Conservation (phyloP, 1,140 invertebrate species). For the Halictus rubicundus region DNA sequence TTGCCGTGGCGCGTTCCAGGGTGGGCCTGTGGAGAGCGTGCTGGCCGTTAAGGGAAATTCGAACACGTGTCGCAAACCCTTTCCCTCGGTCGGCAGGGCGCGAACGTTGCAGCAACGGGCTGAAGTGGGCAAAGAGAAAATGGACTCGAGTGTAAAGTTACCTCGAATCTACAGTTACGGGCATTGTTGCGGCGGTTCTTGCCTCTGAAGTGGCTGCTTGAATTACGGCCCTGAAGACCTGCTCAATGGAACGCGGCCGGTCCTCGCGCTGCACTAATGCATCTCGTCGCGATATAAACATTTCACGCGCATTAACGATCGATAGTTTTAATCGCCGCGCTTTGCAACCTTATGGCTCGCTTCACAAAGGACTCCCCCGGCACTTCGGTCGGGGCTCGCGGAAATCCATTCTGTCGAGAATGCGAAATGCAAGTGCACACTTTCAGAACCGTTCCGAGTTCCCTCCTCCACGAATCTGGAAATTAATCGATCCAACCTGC, state of each 20-base stretch:
- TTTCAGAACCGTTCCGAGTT: too few relatives aligned
- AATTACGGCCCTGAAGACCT: slow-evolving; percentile 54
- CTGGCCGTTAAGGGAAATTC: slow-evolving; percentile 50
- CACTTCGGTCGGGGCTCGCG: not conserved
- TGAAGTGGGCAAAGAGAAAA: slow-evolving; percentile 53
- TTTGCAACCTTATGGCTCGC: not conserved
- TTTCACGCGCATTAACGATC: slow-evolving; percentile 44
- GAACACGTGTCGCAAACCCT: slow-evolving; percentile 53
- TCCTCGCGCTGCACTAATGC: slow-evolving; percentile 27
- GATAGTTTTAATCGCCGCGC: slow-evolving; percentile 28
- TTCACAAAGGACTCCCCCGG: not conserved
- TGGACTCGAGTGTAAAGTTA: slow-evolving; percentile 64
- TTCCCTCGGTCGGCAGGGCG: slow-evolving; percentile 19
- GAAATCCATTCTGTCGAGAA: too few relatives aligned
- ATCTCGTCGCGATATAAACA: slow-evolving; percentile 34
- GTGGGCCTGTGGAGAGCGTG: slow-evolving; percentile 22
- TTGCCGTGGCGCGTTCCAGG: slow-evolving; percentile 10
- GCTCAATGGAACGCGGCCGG: slow-evolving; percentile 15
- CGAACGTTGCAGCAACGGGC: slow-evolving; percentile 40
- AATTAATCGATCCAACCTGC: too few relatives aligned
- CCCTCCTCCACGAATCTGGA: too few relatives aligned
- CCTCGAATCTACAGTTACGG: slow-evolving; percentile 66
- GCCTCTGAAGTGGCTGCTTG: slow-evolving; percentile 60
- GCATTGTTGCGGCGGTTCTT: slow-evolving; percentile 57
- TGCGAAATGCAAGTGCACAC: too few relatives aligned